A percentile compares a stretch with the other conserved stretches of the same genome.
phyloP scores from a whole-genome alignment of 2,113 vertebrate species.

The Mus spicilegus region DNA sequence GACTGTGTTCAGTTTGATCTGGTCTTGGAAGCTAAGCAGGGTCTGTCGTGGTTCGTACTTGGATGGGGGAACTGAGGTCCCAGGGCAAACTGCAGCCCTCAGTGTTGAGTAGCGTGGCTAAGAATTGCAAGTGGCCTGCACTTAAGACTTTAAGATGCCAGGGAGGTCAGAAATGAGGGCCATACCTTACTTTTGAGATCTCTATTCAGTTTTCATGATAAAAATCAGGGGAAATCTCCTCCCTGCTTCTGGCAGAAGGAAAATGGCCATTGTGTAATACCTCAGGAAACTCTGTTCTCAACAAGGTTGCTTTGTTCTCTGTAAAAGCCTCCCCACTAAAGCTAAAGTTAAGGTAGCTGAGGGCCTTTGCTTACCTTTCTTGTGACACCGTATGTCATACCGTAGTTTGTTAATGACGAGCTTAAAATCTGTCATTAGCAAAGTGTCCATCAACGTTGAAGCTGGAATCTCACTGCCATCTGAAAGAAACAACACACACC shows the following conservation, averaged over 20 bases:
- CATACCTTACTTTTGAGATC: not conserved
- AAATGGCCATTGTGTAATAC: not conserved
- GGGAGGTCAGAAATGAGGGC: too few relatives aligned
- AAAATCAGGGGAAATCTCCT: not conserved
- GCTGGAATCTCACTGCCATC: constrained; percentile 90
- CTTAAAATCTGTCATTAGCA: constrained; percentile 92
- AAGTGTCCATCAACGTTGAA: constrained; percentile 88
- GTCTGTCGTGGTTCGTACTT: too few relatives aligned
- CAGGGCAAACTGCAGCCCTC: not conserved
- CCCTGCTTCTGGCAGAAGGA: not conserved
- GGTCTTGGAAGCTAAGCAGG: not conserved
- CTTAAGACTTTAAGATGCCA: not conserved
- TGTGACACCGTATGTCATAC: constrained; percentile 87
- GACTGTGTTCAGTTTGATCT: not conserved
- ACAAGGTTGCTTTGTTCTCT: not conserved
- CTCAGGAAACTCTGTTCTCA: not conserved
- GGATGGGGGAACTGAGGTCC: too few relatives aligned
- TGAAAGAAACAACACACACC: constrained; percentile 79
- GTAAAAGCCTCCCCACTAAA: not conserved
- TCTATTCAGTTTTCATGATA: not conserved
- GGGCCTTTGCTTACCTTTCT: constrained; percentile 86
- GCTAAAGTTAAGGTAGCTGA: not conserved
- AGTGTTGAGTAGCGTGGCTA: not conserved
- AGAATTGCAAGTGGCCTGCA: not conserved
- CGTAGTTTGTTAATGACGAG: constrained; percentile 90